Evolutionary conservation across 2,797 vertebrate species (phyloP).

Genomic region (Hyperoplus immaculatus): DNA sequence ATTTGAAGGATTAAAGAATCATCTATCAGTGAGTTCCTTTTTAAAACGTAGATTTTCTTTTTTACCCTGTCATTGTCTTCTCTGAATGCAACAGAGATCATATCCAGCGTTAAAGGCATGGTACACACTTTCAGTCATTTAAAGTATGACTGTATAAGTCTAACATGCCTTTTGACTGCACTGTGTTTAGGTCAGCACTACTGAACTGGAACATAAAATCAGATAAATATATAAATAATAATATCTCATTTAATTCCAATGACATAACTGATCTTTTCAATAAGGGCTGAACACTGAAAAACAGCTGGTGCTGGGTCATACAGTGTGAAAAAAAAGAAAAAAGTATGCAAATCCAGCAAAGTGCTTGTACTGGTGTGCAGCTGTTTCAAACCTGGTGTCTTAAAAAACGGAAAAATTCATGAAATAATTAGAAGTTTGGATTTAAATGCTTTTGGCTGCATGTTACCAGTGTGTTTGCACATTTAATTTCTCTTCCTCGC

Average conservation of each 20-base stretch:
- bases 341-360: conserved; percentile 24
- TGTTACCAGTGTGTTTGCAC: not conserved
- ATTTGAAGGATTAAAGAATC: conserved; percentile 23
- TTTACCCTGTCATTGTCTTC: conserved; percentile 2
- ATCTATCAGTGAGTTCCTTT: not conserved
- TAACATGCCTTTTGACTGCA: conserved; percentile 27
- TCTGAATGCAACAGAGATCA: not conserved
- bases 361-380: conserved; percentile 18
- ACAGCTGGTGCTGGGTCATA: conserved; percentile 15
- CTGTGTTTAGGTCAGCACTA: conserved; percentile 20
- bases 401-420: conserved; percentile 36
- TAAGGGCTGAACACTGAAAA: conserved; percentile 18
- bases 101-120: conserved; percentile 29
- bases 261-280: conserved; percentile 34
- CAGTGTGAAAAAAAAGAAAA: not conserved
- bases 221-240: conserved; percentile 29
- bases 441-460: conserved; percentile 30
- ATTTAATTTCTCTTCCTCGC: conserved; percentile 1
- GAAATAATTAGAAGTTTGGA: conserved; percentile 53
- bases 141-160: conserved; percentile 10
- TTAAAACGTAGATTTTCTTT: not conserved
- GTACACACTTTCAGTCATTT: conserved; percentile 11
- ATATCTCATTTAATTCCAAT: conserved; percentile 40
- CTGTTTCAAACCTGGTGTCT: conserved; percentile 35
- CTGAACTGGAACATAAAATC: conserved; percentile 28